Percentiles rank a stretch among this genome's conserved stretches.
Evolutionary conservation across 2,113 vertebrate genomes (phyloP).

Genomic region (Anarhynchus alexandrinus): DNA sequence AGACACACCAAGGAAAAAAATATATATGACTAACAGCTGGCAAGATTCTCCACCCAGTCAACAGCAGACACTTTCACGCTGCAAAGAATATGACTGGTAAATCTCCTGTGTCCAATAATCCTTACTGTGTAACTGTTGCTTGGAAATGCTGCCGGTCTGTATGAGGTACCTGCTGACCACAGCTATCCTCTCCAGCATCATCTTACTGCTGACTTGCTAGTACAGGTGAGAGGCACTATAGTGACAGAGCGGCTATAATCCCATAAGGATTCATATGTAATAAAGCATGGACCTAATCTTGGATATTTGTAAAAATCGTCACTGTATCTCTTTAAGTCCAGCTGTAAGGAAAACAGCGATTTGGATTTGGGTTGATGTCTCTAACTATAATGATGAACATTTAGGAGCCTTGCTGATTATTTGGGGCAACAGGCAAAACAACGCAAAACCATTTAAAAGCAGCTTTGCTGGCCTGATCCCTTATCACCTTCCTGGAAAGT

Average conservation of each 20-base stretch:
- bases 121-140: not conserved
- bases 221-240: not conserved
- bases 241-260: not conserved
- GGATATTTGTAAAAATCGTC: not conserved
- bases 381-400: not conserved
- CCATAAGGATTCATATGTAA: not conserved
- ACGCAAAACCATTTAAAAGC: not conserved
- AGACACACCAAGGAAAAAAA: not conserved
- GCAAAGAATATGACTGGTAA: not conserved
- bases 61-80: not conserved
- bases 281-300: not conserved
- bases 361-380: not conserved
- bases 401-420: not conserved
- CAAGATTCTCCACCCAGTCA: not conserved
- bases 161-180: not conserved
- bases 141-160: not conserved
- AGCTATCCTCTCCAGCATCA: not conserved
- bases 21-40: not conserved
- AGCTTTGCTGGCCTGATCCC: not conserved
- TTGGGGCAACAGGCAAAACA: not conserved
- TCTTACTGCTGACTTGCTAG: not conserved
- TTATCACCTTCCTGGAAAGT: not conserved
- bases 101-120: rapidly evolving
- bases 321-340: not conserved
- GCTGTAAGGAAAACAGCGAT: not conserved